Conservation (phyloP, 2,113 vertebrate species). For the Peucedramus taeniatus region DNA sequence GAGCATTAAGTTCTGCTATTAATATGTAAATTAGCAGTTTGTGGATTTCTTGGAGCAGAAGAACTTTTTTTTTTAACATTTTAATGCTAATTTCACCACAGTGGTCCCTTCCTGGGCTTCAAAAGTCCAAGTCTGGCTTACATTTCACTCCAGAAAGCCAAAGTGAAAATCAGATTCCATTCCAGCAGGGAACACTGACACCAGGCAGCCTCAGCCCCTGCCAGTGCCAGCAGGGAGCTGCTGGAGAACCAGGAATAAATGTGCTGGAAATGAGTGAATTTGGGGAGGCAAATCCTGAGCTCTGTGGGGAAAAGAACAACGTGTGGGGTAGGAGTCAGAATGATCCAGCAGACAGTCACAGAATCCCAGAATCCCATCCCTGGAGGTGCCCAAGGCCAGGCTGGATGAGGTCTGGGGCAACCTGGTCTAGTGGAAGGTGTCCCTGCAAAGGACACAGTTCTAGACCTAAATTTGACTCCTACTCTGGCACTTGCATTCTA, state of each 20-base stretch:
- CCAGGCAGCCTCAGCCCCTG: background rate
- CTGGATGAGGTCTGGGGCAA: background rate
- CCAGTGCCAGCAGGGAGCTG: background rate
- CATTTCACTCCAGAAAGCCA: background rate
- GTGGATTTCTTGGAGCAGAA: background rate
- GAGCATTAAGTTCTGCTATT: background rate
- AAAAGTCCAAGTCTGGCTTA: background rate
- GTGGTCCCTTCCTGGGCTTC: background rate
- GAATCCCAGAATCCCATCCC: too few relatives aligned
- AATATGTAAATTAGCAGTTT: constrained; percentile 23
- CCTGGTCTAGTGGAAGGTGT: background rate
- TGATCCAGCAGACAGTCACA: background rate
- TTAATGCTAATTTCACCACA: background rate
- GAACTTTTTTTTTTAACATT: background rate
- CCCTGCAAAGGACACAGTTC: background rate
- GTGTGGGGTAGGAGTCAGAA: background rate
- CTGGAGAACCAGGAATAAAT: background rate
- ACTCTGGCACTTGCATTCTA: background rate
- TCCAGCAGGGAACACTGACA: background rate
- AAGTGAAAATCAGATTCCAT: background rate
- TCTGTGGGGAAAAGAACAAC: background rate
- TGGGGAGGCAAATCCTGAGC: background rate
- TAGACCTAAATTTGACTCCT: background rate
- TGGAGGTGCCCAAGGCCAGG: background rate
- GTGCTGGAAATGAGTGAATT: background rate